Percentiles rank a stretch among this genome's conserved stretches.
phyloP scores from a whole-genome alignment of 2,113 vertebrate genomes.

The Zeus faber region DNA sequence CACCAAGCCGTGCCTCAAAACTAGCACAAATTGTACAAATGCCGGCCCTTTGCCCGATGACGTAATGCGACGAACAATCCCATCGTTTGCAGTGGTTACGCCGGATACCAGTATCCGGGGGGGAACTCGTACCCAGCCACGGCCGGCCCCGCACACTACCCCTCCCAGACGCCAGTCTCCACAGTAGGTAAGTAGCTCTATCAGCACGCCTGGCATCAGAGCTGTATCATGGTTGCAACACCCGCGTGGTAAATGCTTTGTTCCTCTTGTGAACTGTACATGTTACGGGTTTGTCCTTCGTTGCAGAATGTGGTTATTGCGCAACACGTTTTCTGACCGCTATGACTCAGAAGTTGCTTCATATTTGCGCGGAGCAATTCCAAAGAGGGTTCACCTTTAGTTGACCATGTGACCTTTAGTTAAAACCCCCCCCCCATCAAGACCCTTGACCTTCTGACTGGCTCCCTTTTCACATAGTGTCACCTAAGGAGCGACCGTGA shows the following conservation, averaged over 20 bases:
- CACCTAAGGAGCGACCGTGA: conserved; percentile 41
- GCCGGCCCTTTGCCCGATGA: background rate
- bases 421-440: conserved; percentile 29
- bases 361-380: no score
- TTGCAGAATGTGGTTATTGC: background rate
- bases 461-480: conserved; percentile 34
- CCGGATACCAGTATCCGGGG: conserved; percentile 84
- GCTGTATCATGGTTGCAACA: background rate
- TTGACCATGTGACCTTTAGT: conserved; percentile 14
- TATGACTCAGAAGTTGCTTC: no score
- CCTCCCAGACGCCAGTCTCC: conserved; percentile 84
- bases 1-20: no score
- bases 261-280: background rate
- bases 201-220: background rate
- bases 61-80: background rate
- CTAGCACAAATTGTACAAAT: background rate
- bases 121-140: conserved; percentile 85
- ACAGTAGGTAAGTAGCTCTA: conserved; percentile 84
- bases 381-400: background rate
- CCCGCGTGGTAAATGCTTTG: background rate
- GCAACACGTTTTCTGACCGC: no score
- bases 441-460: conserved; percentile 60
- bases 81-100: conserved; percentile 78
- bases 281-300: background rate
- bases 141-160: conserved; percentile 84